Percentiles rank a stretch among this genome's conserved stretches.
Evolutionary conservation across 2,797 vertebrate species (phyloP).

Genomic region (Morelia viridis): DNA sequence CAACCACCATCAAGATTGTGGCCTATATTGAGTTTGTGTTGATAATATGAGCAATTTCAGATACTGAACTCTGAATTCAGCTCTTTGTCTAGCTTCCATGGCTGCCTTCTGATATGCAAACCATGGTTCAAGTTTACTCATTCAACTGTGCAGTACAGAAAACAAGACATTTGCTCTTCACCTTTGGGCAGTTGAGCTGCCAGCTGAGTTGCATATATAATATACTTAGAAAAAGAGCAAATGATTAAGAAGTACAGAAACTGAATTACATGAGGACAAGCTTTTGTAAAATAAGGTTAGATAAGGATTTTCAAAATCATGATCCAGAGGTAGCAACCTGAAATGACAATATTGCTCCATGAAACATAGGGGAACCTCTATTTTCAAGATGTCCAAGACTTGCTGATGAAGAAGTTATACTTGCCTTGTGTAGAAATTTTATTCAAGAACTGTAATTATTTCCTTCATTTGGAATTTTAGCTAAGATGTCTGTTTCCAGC

Average conservation of each 20-base stretch:
- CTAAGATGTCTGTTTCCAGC: neutral
- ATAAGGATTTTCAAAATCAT: neutral
- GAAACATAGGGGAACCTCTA: neutral
- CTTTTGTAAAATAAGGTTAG: neutral
- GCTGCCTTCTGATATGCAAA: neutral
- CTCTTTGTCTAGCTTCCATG: neutral
- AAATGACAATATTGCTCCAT: neutral
- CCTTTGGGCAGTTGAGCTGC: neutral
- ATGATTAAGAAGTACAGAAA: neutral
- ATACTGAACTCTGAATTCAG: neutral
- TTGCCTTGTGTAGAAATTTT: neutral
- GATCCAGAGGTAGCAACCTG: neutral
- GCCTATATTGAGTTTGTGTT: neutral
- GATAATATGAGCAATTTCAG: neutral
- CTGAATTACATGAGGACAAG: neutral
- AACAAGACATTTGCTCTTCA: neutral
- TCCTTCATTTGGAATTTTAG: conserved; percentile 5
- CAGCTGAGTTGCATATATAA: neutral
- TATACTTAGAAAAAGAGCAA: neutral
- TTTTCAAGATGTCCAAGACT: neutral
- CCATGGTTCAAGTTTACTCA: neutral
- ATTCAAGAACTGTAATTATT: conserved; percentile 1
- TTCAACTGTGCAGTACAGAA: neutral
- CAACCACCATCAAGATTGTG: neutral
- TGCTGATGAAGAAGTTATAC: neutral